Percentiles rank a stretch among this genome's conserved stretches.
Conservation (phyloP, 1,140 invertebrate species). For the Rhizoglyphus robini region DNA sequence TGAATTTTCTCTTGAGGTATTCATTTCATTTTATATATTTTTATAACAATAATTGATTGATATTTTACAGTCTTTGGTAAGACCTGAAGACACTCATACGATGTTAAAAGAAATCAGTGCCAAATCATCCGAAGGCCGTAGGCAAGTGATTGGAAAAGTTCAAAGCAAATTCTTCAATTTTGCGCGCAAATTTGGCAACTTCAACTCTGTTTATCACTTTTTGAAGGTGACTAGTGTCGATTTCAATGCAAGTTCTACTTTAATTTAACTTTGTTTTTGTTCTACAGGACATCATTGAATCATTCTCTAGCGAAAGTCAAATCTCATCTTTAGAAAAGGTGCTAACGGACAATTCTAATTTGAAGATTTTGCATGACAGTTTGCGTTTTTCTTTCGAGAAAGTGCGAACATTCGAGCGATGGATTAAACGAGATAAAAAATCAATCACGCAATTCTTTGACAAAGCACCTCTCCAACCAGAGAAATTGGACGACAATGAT, state of each 20-base stretch:
- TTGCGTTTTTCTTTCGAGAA: neutral
- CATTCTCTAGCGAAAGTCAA: neutral
- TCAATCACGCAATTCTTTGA: neutral
- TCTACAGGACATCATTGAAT: neutral
- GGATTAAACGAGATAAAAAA: neutral
- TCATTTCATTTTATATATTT: neutral
- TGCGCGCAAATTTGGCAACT: neutral
- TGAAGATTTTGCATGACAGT: neutral
- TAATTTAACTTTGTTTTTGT: neutral
- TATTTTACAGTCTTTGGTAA: neutral
- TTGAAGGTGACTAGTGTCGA: conserved; percentile 2
- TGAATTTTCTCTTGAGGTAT: conserved; percentile 25
- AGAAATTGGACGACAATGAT: neutral
- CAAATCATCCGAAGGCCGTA: conserved; percentile 1
- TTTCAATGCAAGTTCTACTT: neutral
- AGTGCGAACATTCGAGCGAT: neutral
- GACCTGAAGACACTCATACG: neutral
- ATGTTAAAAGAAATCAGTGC: neutral
- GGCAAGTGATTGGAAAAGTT: neutral
- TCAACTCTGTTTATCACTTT: neutral
- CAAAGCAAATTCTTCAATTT: neutral
- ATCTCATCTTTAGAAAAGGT: neutral
- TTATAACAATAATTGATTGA: neutral
- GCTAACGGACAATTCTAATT: neutral
- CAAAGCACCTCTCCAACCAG: neutral